Evolutionary conservation across 53 echinoderm and acorn worm genomes (phyloP), one percentile per base, ranked within the genome.

Genomic region (Holothuria leucospilota): DNA sequence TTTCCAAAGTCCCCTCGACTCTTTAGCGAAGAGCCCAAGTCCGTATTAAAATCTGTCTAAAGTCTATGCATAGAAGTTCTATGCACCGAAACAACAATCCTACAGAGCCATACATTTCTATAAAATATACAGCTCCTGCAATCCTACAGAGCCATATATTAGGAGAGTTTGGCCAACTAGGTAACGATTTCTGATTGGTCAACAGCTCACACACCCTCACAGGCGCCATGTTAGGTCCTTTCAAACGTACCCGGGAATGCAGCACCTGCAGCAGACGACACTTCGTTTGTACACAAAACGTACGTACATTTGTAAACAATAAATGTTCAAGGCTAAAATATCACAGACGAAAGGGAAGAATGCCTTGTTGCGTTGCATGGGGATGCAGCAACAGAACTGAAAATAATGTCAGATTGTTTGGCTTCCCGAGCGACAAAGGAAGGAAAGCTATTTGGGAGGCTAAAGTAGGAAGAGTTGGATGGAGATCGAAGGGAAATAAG

Each of bases 381-480:
- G 84, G 84, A 29, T 91, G 91, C 68, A 60, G 67, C 78, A 87
- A 84, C 28, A 73, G 77, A 20, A 82, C 87, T 27, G 87, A 87
- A 51, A 84, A 39, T 51, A 74, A 77, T 23, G 63, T 87, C 41
- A 82, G 82, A 51, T 53, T 91, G 83, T 77, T 82, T 69, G 68
- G 51, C 25, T 91, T 91, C 75, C 87, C 85, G 21, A 77, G 52
- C 56, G 77, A 87, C 75, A 64, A 77, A 59, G 3, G 63, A 75
- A 87, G 91, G 68, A 56, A 78, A 39, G 84, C 65, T 77, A 61
- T 87, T 51, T 91, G 87, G 91, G 91, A 87, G 66, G 14, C 40
- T n/a, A 87, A 84, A 41, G 67, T 84, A 62, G 73, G 78, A 39
- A 79, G 88, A 68, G 80, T 51, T 25, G 65, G 46, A 29, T 80